Evolutionary conservation across 2,888 invertebrate genomes (phyloP).

Genomic region (Syrista parreyssii): DNA sequence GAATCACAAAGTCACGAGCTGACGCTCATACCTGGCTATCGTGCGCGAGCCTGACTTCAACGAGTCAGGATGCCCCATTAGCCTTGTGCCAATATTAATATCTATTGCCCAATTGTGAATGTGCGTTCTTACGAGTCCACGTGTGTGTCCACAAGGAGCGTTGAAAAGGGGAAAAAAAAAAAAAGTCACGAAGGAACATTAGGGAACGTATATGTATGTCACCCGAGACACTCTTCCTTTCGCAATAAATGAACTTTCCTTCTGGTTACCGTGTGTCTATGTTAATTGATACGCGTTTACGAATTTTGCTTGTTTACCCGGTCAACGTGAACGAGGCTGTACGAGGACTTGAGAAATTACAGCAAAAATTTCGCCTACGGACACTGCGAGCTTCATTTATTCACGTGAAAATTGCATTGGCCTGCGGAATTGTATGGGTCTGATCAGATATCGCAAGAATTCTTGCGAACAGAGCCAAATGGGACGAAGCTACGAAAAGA

Average conservation of each 20-base stretch:
- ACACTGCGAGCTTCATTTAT: background rate
- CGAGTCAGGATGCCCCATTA: background rate
- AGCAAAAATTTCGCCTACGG: background rate
- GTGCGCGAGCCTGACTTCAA: background rate
- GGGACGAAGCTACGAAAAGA: background rate
- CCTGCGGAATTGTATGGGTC: background rate
- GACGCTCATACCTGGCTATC: background rate
- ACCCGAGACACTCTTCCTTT: background rate
- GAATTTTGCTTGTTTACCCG: background rate
- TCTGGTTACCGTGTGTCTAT: background rate
- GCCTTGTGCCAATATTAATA: background rate
- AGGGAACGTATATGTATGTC: background rate
- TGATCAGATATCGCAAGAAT: background rate
- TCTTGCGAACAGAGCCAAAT: background rate
- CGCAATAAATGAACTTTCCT: background rate
- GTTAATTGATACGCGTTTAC: conserved; percentile 15
- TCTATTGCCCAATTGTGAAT: background rate
- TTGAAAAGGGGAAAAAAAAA: background rate
- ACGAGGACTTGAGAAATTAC: background rate
- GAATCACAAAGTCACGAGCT: background rate
- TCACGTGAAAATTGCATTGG: background rate
- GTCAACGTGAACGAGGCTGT: background rate
- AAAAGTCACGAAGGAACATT: conserved; percentile 7
- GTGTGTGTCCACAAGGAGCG: background rate
- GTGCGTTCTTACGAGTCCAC: conserved; percentile 15